Percentiles rank a stretch among this genome's conserved stretches.
Conservation (phyloP, 1,140 invertebrate genomes). For the Agraylea sexmaculata region DNA sequence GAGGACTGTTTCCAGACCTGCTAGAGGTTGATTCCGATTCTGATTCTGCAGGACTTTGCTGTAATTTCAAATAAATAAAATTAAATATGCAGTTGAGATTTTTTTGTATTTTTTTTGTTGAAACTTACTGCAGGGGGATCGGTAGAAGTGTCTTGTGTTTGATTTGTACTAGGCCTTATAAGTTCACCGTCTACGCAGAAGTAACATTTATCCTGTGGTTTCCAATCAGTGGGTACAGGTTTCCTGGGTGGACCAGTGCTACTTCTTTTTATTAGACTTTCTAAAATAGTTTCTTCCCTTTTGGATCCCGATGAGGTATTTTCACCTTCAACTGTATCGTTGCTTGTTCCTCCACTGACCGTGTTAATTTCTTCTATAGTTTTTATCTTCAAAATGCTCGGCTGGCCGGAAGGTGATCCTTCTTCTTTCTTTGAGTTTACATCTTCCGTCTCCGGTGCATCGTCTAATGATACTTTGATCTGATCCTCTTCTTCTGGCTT, state of each 20-base stretch:
- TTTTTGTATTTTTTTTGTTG: too few species aligned
- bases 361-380: conserved; percentile 39
- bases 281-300: conserved; percentile 29
- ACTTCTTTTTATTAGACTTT: conserved; percentile 35
- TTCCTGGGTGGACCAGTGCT: conserved; percentile 24
- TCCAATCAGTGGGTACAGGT: conserved; percentile 61
- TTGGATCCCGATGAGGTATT: conserved; percentile 21
- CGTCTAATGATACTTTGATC: conserved; percentile 18
- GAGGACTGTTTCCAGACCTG: conserved; percentile 25
- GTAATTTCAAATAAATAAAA: conserved; percentile 24
- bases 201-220: conserved; percentile 73
- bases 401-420: conserved; percentile 24
- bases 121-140: conserved; percentile 13
- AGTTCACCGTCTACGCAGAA: conserved; percentile 76
- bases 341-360: conserved; percentile 16
- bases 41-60: conserved; percentile 47
- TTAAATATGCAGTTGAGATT: conserved; percentile 8
- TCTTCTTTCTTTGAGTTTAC: conserved; percentile 26
- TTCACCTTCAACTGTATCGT: conserved; percentile 15
- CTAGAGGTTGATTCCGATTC: conserved; percentile 43
- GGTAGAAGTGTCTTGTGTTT: conserved; percentile 8
- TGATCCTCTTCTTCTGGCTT: conserved; percentile 22
- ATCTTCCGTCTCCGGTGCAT: conserved; percentile 33
- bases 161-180: conserved; percentile 21
- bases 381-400: conserved; percentile 30